phyloP scores from a whole-genome alignment of 2,797 vertebrate genomes.

The Scarus forsteni region DNA sequence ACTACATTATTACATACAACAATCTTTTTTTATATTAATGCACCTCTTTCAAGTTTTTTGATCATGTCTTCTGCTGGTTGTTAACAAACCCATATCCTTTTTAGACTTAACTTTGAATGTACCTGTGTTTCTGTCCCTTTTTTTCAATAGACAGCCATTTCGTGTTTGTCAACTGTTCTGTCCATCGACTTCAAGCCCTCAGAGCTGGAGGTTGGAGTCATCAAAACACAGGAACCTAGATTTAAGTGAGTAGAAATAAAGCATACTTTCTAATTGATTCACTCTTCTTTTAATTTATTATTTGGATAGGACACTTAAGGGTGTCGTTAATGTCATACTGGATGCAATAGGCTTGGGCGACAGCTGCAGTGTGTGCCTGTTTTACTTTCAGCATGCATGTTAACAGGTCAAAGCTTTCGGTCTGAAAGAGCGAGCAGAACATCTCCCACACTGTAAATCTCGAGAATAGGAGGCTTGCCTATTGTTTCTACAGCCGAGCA shows the following conservation, averaged over 20 bases:
- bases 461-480: too few species aligned
- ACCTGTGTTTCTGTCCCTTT: too few species aligned
- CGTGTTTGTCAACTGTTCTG: slow-evolving; percentile 92
- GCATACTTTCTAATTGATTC: neutral
- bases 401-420: too few species aligned
- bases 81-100: neutral
- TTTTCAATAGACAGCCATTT: slow-evolving; percentile 88
- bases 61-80: neutral
- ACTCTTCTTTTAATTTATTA: too few species aligned
- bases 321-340: too few species aligned
- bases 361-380: too few species aligned
- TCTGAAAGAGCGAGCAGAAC: too few species aligned
- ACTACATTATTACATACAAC: neutral
- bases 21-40: neutral
- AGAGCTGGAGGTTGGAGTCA: slow-evolving; percentile 93
- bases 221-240: slow-evolving; percentile 89
- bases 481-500: too few species aligned
- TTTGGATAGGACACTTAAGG: too few species aligned
- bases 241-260: slow-evolving; percentile 86
- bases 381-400: too few species aligned
- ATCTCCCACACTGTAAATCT: too few species aligned
- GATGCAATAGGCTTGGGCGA: too few species aligned
- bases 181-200: slow-evolving; percentile 96
- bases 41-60: neutral
- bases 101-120: neutral